Conservation (phyloP, 2,888 invertebrate genomes). For the Netelia virgata region DNA sequence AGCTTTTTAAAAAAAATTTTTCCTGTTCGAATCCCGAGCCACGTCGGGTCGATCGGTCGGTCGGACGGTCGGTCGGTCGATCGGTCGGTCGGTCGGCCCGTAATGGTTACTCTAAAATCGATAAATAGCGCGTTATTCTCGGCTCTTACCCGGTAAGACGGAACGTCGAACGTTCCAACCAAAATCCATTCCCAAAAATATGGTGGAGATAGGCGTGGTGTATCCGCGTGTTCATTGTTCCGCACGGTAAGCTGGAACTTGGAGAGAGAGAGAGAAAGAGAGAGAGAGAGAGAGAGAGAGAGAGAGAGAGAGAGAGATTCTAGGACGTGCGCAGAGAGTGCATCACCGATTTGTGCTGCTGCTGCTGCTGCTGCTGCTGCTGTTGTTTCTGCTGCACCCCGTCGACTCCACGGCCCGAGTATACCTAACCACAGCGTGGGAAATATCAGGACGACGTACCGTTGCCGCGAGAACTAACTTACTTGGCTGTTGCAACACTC, state of each 20-base stretch:
- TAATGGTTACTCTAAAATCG: too few relatives aligned
- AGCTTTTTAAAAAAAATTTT: too few relatives aligned
- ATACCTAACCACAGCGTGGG: constrained; percentile 61
- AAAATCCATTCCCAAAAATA: too few relatives aligned
- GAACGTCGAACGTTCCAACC: too few relatives aligned
- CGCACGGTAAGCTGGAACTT: constrained; percentile 13
- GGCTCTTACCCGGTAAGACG: too few relatives aligned
- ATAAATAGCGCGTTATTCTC: too few relatives aligned
- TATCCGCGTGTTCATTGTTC: constrained; percentile 2
- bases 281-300: constrained; percentile 30
- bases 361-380: background rate
- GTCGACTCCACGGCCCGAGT: constrained; percentile 24
- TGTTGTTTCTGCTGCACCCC: constrained; percentile 15
- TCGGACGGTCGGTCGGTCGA: background rate
- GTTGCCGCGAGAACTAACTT: constrained; percentile 59
- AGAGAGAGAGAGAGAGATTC: constrained; percentile 14
- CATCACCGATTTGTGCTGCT: constrained; percentile 3
- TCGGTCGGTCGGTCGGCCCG: background rate
- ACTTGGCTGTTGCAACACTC: constrained; percentile 37
- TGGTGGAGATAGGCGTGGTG: too few relatives aligned
- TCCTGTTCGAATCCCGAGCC: background rate
- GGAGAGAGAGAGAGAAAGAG: constrained; percentile 37
- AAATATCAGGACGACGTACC: constrained; percentile 66
- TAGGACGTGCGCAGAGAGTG: constrained; percentile 50
- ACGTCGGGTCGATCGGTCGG: background rate